These are phyloP conservation scores for Osmoderma eremita DNA, from an alignment of 2,888 invertebrate species.

Conservation along the genomic window DNA sequence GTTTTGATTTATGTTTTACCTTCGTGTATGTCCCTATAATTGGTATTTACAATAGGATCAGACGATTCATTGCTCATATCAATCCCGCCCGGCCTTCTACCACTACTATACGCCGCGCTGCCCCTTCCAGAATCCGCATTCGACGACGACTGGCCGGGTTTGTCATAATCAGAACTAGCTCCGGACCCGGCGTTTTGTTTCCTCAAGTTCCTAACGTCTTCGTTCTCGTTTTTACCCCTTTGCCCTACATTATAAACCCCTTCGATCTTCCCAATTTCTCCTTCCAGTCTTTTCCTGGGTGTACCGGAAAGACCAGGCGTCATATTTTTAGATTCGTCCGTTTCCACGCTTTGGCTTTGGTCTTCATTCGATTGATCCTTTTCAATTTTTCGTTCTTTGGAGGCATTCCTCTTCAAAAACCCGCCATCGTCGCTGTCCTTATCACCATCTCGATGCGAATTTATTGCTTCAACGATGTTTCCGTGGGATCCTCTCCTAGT, in stretches of 20 bases:
- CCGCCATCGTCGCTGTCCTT: conserved; percentile 73
- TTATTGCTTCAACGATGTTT: conserved; percentile 67
- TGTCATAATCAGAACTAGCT: conserved; percentile 79
- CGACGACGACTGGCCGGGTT: conserved; percentile 76
- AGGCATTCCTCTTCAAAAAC: conserved; percentile 64
- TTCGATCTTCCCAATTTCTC: conserved; percentile 63
- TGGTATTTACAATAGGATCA: conserved; percentile 61
- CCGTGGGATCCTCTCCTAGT: conserved; percentile 70
- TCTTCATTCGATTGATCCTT: conserved; percentile 39
- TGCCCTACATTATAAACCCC: conserved; percentile 70
- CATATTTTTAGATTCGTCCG: conserved; percentile 49
- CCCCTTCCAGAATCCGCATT: conserved; percentile 83
- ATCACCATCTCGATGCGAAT: conserved; percentile 60
- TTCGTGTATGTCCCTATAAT: conserved; percentile 53
- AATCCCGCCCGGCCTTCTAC: conserved; percentile 68
- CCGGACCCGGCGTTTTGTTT: conserved; percentile 68
- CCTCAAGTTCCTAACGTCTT: conserved; percentile 61
- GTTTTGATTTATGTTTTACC: conserved; percentile 36
- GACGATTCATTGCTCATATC: conserved; percentile 70
- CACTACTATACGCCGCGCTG: conserved; percentile 83
- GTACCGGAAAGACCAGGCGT: conserved; percentile 58
- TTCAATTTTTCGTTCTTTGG: conserved; percentile 41
- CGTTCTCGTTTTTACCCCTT: conserved; percentile 64
- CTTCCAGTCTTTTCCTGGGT: conserved; percentile 58
- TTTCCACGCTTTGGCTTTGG: conserved; percentile 43